Percentiles rank a stretch among this genome's conserved stretches.
phyloP scores from a whole-genome alignment of 2,113 vertebrate genomes.

The Prinia subflava region DNA sequence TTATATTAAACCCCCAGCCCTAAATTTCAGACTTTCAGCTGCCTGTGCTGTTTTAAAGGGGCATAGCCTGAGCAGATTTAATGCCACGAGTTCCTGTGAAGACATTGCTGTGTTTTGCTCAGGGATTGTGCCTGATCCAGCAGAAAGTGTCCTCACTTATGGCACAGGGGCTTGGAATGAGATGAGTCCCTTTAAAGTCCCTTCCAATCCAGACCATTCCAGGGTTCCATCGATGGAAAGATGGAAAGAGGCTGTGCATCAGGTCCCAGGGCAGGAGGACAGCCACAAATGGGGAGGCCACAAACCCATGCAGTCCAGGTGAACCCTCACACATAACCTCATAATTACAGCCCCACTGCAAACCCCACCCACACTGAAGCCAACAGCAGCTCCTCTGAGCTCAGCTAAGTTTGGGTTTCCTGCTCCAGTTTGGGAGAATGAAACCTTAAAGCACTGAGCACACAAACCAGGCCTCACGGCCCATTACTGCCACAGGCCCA shows the following conservation, averaged over 20 bases:
- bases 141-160: too few species aligned
- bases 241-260: neutral
- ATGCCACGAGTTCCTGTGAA: neutral
- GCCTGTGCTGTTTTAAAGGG: neutral
- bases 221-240: too few species aligned
- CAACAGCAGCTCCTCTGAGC: neutral
- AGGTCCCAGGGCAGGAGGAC: neutral
- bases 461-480: neutral
- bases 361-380: fast-evolving
- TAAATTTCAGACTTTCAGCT: neutral
- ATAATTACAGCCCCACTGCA: neutral
- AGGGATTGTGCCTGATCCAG: fast-evolving
- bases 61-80: neutral
- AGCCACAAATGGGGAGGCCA: neutral
- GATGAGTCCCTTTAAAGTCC: too few species aligned
- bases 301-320: fast-evolving
- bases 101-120: neutral
- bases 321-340: too few species aligned
- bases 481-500: neutral
- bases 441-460: neutral
- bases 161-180: neutral
- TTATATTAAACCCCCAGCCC: too few species aligned
- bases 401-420: neutral
- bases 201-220: neutral
- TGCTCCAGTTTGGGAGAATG: neutral